Evolutionary conservation across 1,140 invertebrate species (phyloP).

Genomic region (Nephila pilipes): DNA sequence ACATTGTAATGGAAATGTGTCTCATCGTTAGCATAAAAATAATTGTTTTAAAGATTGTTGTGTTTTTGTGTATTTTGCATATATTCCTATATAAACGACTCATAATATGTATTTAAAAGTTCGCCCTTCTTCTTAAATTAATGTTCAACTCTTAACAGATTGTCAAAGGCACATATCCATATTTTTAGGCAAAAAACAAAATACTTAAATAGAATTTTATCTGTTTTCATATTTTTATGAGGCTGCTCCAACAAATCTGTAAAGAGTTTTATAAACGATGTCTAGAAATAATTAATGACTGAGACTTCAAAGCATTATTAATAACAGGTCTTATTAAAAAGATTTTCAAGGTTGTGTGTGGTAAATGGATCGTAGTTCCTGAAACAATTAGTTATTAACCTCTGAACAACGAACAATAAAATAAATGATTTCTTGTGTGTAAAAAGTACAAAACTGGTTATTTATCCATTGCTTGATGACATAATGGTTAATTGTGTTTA

Average conservation of each 20-base stretch:
- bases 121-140: too few relatives aligned
- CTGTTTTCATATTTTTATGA: background rate
- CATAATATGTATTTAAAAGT: too few relatives aligned
- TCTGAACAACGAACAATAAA: background rate
- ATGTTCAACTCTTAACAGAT: background rate
- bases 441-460: background rate
- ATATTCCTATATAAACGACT: too few relatives aligned
- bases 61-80: too few relatives aligned
- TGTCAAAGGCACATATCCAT: background rate
- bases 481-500: background rate
- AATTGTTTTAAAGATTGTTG: too few relatives aligned
- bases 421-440: background rate
- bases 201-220: background rate
- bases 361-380: background rate
- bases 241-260: background rate
- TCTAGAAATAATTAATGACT: background rate
- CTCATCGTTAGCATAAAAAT: too few relatives aligned
- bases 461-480: background rate
- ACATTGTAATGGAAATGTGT: too few relatives aligned
- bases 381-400: slow-evolving; percentile 7
- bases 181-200: background rate
- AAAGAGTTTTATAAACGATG: background rate
- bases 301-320: background rate
- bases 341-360: background rate
- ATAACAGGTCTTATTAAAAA: background rate